Conservation (phyloP, 2,888 invertebrate genomes). For the Perithous albicinctus region DNA sequence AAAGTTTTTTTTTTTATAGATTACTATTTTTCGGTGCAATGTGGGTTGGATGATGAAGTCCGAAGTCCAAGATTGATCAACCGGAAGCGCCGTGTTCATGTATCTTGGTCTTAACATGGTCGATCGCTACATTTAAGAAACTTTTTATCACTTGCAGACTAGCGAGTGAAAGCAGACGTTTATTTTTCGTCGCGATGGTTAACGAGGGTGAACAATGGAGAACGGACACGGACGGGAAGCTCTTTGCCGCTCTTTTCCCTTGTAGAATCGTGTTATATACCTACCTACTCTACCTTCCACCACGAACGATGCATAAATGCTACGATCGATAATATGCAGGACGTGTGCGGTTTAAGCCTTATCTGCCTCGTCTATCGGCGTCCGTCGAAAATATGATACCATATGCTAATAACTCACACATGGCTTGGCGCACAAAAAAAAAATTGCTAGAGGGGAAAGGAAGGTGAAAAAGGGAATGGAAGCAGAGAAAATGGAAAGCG, state of each 20-base stretch:
- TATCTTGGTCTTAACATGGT: neutral
- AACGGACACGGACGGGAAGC: constrained; percentile 48
- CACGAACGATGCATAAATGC: constrained; percentile 48
- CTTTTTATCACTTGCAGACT: constrained; percentile 22
- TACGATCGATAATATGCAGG: constrained; percentile 68
- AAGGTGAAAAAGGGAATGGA: neutral
- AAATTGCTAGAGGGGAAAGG: constrained; percentile 11
- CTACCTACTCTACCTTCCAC: constrained; percentile 36
- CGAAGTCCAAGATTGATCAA: constrained; percentile 31
- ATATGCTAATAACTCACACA: constrained; percentile 83
- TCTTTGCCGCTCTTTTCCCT: constrained; percentile 17
- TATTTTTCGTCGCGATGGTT: constrained; percentile 47
- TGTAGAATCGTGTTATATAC: neutral
- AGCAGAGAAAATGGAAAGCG: constrained; percentile 23
- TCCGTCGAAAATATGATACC: constrained; percentile 76
- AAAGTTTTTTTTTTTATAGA: too few species aligned
- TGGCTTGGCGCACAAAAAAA: constrained; percentile 68
- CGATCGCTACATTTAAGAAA: constrained; percentile 22
- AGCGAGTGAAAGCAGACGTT: constrained; percentile 22
- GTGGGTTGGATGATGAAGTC: neutral
- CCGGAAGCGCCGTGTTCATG: constrained; percentile 47
- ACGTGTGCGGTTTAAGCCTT: constrained; percentile 68
- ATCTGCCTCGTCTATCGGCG: constrained; percentile 78
- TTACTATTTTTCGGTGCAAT: too few species aligned
- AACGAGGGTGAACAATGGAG: constrained; percentile 54